Base-by-base conservation (phyloP, 2,888 invertebrate species). In the Buathra laborator region DNA sequence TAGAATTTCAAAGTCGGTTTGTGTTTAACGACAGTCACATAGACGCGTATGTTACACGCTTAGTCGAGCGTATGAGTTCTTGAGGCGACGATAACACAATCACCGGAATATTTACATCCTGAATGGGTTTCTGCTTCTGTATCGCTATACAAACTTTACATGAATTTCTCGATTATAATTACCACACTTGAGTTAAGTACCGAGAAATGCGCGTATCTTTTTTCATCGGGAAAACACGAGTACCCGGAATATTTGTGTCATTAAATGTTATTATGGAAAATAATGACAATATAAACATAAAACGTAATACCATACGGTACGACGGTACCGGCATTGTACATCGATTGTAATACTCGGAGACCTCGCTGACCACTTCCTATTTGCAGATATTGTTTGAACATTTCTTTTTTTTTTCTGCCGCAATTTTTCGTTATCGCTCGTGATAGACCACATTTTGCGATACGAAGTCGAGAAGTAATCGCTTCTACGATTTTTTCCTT, bases 71-170 rank as follows among this genome's bases (percentile, higher is more conserved):
- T 29, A 43, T 24, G 56, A 62, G 62, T 53, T 64, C 75, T 79
- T 48, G 70, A 75, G 75, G 53, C 46, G 71, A 48, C 83, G 83
- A 83, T 83, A 83, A 79, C 79, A 83, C 83, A 83, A 83, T 83
- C 83, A 80, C 75, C 83, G 83, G 79, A 75, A 83, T 80, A 80
- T 83, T 80, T 80, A 83, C 79, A 80, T 83, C 83, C 83, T 80
- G 83, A 70, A 51, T 32, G 68, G 24, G 44, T n/a, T 37, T 43
- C n/a, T 29, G 44, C 51, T 62, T 43, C 68, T 79, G 32, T 62
- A 32, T 14, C 48, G 37, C 12, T 16, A 19, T 19, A 44, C 37
- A 14, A 14, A 24, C 19, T 72, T 44, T 19, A 32, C 3, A 24
- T 44, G 59, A 44, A 3, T 72, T 44, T 72, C 59, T 2, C 43